Percentiles rank a stretch among this genome's conserved stretches.
Conservation (phyloP, 2,797 vertebrate genomes). For the Mastacembelus armatus region DNA sequence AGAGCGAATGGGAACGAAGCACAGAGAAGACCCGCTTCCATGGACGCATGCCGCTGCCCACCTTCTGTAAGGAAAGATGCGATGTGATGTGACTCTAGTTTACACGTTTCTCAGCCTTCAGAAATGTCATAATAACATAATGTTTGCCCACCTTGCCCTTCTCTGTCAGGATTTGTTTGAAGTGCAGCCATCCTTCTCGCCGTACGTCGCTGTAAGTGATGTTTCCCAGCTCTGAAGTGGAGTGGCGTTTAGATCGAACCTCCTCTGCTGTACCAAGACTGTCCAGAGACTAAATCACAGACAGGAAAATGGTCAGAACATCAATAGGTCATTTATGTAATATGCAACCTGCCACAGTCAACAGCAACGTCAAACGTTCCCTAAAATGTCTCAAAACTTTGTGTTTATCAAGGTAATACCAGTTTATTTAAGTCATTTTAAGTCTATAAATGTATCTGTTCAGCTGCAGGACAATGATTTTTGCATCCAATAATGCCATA, state of each 20-base stretch:
- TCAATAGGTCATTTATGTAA: background rate
- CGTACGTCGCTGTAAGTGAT: conserved; percentile 90
- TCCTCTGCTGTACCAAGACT: conserved; percentile 91
- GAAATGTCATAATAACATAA: fast-evolving
- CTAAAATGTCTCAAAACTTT: too few species aligned
- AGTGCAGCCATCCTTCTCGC: conserved; percentile 96
- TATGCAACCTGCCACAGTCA: background rate
- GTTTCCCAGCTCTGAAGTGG: conserved; percentile 94
- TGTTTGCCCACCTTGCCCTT: conserved; percentile 91
- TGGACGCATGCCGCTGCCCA: conserved; percentile 93
- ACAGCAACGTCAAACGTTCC: background rate
- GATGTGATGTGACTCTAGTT: background rate
- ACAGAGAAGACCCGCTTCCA: conserved; percentile 96
- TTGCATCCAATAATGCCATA: too few species aligned
- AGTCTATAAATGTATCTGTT: background rate
- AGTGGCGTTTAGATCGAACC: conserved; percentile 93
- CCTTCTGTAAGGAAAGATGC: conserved; percentile 85
- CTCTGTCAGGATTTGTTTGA: conserved; percentile 96
- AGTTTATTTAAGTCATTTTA: too few species aligned
- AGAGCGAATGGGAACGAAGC: conserved; percentile 92
- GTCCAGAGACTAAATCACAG: conserved; percentile 89
- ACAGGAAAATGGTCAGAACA: background rate
- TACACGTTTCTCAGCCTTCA: background rate
- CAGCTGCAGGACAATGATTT: background rate
- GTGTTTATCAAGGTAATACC: too few species aligned